These are phyloP conservation scores for Thamnaconus septentrionalis DNA, from an alignment of 2,113 vertebrate species.

Conservation along the genomic window DNA sequence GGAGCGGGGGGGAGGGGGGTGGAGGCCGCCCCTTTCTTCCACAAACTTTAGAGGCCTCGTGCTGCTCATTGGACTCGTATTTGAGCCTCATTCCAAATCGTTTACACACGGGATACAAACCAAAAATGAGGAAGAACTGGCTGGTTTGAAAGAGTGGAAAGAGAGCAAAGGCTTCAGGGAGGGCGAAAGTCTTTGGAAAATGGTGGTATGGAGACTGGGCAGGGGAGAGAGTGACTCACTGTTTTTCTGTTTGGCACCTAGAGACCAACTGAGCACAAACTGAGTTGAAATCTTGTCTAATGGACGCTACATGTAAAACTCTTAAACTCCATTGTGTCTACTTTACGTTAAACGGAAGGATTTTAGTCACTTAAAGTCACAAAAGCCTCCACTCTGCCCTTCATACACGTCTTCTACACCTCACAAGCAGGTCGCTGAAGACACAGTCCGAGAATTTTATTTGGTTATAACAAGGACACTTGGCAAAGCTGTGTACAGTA, in stretches of 20 bases:
- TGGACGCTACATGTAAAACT: too few species aligned
- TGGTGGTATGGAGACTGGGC: constrained; percentile 73
- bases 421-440: constrained; percentile 3
- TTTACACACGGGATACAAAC: neutral
- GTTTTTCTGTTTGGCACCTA: constrained; percentile 68
- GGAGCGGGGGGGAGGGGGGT: constrained; percentile 46
- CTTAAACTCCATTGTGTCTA: too few species aligned
- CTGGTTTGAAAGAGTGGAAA: neutral
- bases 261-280: constrained; percentile 57
- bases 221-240: constrained; percentile 72
- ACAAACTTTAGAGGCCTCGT: constrained; percentile 23
- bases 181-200: constrained; percentile 58
- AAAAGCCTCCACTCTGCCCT: neutral
- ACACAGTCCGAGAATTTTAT: constrained; percentile 71
- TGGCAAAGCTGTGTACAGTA: constrained; percentile 72
- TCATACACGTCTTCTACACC: neutral
- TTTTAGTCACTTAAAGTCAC: neutral
- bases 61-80: constrained; percentile 12
- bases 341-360: neutral
- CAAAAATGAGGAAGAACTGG: neutral
- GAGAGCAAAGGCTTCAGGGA: constrained; percentile 22
- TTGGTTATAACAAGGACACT: constrained; percentile 59
- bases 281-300: too few species aligned
- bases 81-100: too few species aligned
- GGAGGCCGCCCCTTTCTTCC: constrained; percentile 37